Evolutionary conservation across 2,888 invertebrate genomes (phyloP).

Genomic region (Tigriopus californicus): DNA sequence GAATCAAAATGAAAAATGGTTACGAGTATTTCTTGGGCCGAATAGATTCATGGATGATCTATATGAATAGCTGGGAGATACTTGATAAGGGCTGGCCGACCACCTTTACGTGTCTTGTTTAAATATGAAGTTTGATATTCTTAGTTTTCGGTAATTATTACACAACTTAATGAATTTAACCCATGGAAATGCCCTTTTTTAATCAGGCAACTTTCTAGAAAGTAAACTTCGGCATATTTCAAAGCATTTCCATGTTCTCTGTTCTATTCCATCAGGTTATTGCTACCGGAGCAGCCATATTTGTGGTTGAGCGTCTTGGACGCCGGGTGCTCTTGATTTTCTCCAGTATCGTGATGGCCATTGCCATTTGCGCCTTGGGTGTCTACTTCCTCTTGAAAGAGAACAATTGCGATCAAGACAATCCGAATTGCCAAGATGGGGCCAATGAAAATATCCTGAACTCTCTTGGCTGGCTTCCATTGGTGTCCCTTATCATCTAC

Average conservation of each 20-base stretch:
- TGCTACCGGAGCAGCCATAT: slow-evolving; percentile 10
- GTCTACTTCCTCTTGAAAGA: slow-evolving; percentile 18
- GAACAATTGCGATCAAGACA: background rate
- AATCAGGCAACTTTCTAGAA: no score
- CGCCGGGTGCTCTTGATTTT: slow-evolving; percentile 18
- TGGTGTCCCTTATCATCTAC: slow-evolving; percentile 16
- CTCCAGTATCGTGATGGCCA: slow-evolving; percentile 18
- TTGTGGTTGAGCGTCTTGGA: slow-evolving; percentile 19
- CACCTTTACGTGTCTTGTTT: no score
- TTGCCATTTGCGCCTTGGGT: slow-evolving; percentile 18
- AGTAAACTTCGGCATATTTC: no score
- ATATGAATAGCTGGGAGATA: no score
- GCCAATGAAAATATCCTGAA: background rate
- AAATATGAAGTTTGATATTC: no score
- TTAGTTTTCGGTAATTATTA: background rate
- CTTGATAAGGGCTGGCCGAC: no score
- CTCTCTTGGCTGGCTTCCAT: background rate
- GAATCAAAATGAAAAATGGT: no score
- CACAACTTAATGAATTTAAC: no score
- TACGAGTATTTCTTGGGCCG: no score
- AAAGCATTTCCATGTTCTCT: background rate
- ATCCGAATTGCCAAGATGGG: background rate
- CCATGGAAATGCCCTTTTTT: no score
- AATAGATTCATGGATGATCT: no score
- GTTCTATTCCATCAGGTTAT: background rate